Conservation (phyloP, 2,888 invertebrate genomes). For the Helicoverpa assulta region DNA sequence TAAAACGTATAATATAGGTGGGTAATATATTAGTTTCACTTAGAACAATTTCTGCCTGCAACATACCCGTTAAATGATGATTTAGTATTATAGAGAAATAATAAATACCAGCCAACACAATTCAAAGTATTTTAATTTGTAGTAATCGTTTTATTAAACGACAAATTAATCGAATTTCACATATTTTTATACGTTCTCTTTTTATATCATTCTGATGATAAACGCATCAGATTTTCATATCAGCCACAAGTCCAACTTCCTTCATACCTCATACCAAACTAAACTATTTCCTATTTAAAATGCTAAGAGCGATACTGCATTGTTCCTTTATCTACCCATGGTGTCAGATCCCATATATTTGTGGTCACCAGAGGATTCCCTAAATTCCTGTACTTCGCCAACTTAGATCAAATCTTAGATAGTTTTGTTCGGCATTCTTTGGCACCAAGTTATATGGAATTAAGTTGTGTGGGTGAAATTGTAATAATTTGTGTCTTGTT, state of each 20-base stretch:
- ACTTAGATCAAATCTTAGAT: slow-evolving; percentile 58
- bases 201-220: too few species aligned
- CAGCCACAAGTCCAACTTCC: not conserved
- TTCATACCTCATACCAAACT: slow-evolving; percentile 19
- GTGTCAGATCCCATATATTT: slow-evolving; percentile 55
- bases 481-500: not conserved
- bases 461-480: slow-evolving; percentile 14
- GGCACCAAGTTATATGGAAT: slow-evolving; percentile 31
- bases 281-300: slow-evolving; percentile 56
- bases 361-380: slow-evolving; percentile 51
- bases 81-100: too few species aligned
- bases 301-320: slow-evolving; percentile 52
- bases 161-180: too few species aligned
- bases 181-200: too few species aligned
- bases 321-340: slow-evolving; percentile 48
- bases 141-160: too few species aligned
- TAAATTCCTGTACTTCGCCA: slow-evolving; percentile 47
- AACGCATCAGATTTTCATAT: not conserved
- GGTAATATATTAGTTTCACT: too few species aligned
- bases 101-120: too few species aligned
- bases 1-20: too few species aligned
- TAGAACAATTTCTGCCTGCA: too few species aligned
- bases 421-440: slow-evolving; percentile 57
- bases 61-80: too few species aligned
- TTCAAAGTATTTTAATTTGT: too few species aligned